Conservation (phyloP, 1,140 invertebrate species). For the Drosophila sp. region DNA sequence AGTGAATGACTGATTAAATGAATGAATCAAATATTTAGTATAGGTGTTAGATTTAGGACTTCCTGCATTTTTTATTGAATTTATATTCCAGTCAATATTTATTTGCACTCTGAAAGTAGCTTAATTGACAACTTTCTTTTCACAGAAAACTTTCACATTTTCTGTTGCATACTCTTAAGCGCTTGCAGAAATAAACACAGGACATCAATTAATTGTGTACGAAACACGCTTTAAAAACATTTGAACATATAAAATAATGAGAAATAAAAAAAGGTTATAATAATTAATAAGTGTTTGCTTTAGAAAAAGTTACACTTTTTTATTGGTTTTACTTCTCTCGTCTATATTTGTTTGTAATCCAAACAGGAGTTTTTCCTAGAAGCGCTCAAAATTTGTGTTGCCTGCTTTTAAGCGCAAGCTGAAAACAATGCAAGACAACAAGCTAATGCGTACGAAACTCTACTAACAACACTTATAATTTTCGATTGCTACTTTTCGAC, state of each 20-base stretch:
- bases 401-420: background rate
- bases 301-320: too few species aligned
- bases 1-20: conserved; percentile 9
- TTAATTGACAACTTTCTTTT: too few species aligned
- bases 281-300: too few species aligned
- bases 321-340: too few species aligned
- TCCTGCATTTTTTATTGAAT: background rate
- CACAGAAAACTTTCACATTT: background rate
- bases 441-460: too few species aligned
- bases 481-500: conserved; percentile 29
- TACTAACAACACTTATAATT: too few species aligned
- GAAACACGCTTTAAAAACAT: background rate
- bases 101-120: background rate
- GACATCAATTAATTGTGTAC: too few species aligned
- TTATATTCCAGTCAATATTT: background rate
- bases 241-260: too few species aligned
- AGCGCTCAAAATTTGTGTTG: background rate
- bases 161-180: conserved; percentile 8
- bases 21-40: background rate
- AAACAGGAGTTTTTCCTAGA: too few species aligned
- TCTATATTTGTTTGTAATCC: too few species aligned
- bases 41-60: background rate
- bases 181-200: background rate
- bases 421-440: too few species aligned
- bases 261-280: too few species aligned